Evolutionary conservation across 1,140 invertebrate species (phyloP).

Genomic region (Ooceraea biroi): DNA sequence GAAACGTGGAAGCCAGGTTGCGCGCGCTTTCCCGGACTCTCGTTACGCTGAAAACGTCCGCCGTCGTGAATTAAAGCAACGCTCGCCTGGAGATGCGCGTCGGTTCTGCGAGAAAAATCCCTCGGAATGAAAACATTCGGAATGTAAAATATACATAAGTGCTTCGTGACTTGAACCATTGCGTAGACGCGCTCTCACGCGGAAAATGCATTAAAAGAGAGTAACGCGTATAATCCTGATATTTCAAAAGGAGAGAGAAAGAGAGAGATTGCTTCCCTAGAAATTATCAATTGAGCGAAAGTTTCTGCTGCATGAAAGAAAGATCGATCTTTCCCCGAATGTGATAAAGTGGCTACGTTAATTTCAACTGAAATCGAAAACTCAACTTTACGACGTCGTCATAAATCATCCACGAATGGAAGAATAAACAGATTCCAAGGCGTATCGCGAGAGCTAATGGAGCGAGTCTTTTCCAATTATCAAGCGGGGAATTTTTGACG

Average conservation of each 20-base stretch:
- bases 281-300: neutral
- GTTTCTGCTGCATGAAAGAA: neutral
- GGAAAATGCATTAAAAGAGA: neutral
- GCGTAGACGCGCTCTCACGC: neutral
- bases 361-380: slow-evolving; percentile 46
- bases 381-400: neutral
- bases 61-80: slow-evolving; percentile 55
- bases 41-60: slow-evolving; percentile 48
- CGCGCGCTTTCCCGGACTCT: slow-evolving; percentile 25
- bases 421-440: slow-evolving; percentile 39
- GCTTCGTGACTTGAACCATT: slow-evolving; percentile 5
- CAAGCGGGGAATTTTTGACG: slow-evolving; percentile 54
- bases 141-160: slow-evolving; percentile 46
- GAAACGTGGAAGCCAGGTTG: neutral
- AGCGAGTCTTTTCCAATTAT: slow-evolving; percentile 57
- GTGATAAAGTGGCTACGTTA: neutral
- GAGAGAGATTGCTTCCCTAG: too few relatives aligned
- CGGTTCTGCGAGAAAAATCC: slow-evolving; percentile 35
- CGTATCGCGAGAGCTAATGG: slow-evolving; percentile 48
- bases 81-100: slow-evolving; percentile 30
- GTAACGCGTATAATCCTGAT: too few relatives aligned
- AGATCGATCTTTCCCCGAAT: neutral
- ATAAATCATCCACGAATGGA: slow-evolving; percentile 50
- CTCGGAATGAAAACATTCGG: slow-evolving; percentile 11
- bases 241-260: too few relatives aligned